Percentiles rank a stretch among this genome's conserved stretches.
phyloP scores from a whole-genome alignment of 2,797 vertebrate species.

The Gastrophryne carolinensis region DNA sequence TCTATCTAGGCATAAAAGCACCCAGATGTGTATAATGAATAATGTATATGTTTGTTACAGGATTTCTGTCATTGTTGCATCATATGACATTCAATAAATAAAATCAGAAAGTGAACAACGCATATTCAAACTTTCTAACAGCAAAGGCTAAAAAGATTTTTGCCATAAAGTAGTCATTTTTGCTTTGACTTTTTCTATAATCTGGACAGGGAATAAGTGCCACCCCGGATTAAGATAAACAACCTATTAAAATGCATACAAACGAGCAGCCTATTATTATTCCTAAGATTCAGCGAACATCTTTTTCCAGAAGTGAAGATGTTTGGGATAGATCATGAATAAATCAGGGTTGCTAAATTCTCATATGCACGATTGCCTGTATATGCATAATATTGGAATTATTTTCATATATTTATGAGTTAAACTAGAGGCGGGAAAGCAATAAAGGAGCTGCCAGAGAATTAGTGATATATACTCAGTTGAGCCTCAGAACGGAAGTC shows the following conservation, averaged over 20 bases:
- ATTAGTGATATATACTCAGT: no score
- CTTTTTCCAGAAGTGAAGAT: not conserved
- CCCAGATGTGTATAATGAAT: no score
- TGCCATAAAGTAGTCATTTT: constrained; percentile 8
- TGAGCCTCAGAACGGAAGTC: no score
- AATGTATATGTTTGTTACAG: no score
- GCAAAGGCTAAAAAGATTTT: no score
- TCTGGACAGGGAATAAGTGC: constrained; percentile 10
- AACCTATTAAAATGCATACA: constrained; percentile 28
- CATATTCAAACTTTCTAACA: no score
- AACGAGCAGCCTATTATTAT: constrained; percentile 1
- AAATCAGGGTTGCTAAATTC: not conserved
- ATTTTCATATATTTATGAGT: not conserved
- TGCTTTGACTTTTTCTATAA: constrained; percentile 8
- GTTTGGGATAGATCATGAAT: constrained; percentile 15
- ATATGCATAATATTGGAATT: not conserved
- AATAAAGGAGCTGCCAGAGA: no score
- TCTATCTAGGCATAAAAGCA: no score
- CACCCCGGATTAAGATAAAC: constrained; percentile 25
- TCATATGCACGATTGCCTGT: not conserved
- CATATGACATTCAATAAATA: no score
- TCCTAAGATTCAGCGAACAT: constrained; percentile 9
- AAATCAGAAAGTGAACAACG: no score
- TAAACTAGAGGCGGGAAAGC: no score
- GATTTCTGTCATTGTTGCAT: no score